Base-by-base conservation (phyloP, 2,113 vertebrate species). In the Halcyon senegalensis region DNA sequence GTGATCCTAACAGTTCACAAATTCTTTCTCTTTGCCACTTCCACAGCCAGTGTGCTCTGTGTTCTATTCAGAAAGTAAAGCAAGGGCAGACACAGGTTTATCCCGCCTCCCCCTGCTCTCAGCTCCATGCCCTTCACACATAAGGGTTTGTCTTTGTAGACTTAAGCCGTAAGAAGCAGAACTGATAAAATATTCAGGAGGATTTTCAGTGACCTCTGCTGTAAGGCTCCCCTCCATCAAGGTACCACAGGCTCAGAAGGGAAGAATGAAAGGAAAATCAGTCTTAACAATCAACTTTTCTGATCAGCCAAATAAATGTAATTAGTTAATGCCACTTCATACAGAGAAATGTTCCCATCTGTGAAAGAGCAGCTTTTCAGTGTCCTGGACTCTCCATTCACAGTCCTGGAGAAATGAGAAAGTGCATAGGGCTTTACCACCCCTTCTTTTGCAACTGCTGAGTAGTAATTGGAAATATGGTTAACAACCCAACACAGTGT, bases 161-260 rank as follows among this genome's bases (percentile, higher is more conserved):
- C 90, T 89, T 89, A 81, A 95, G 64, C 87, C 76, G 62, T 33
- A 77, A 96, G 96, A 79, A 92, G 70, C 63, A 95, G 79, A 80
- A 89, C 64, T 95, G 93, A 94, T 96, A 91, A 97, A 96, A 96
- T 95, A 96, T 97, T 96, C 94, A 96, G 82, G n/a, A 95, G 91
- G 70, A 81, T 96, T 96, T 94, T 92, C 87, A 66, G 78, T 90
- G 93, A 93, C 89, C 95, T 96, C 85, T 73, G 51, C 88, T 92
- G 66, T 64, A 85, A 87, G 80, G 1, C 41, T 77, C 56, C 37
- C 35, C 50, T 87, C 41, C 41, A 41, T 82, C 76, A 87, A 81
- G 78, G 56, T 85, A 87, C 33, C 67, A 58, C 33, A 81, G 60
- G 31, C 74, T 75, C 53, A 66, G 81, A 68, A 87, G 18, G 24